Percentiles rank a stretch among this genome's conserved stretches.
phyloP scores from a whole-genome alignment of 2,797 vertebrate species.

The Typhlichthys eigenmanni region DNA sequence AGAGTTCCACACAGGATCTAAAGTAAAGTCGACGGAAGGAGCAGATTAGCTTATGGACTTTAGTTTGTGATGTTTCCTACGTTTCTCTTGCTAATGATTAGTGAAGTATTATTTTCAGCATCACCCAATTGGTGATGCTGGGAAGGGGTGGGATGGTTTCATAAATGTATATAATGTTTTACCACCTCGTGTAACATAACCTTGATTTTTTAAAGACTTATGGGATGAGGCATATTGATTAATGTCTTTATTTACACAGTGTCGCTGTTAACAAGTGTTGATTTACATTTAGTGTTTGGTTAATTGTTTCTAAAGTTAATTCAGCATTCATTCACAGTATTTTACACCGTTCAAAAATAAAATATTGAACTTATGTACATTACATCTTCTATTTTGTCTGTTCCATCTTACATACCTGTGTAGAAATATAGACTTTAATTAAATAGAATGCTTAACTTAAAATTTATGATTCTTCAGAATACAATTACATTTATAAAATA shows the following conservation, averaged over 20 bases:
- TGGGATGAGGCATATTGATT: background rate
- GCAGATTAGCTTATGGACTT: conserved; percentile 16
- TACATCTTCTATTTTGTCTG: background rate
- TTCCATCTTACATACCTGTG: conserved; percentile 21
- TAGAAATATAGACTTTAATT: too few species aligned
- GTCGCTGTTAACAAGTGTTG: conserved; percentile 32
- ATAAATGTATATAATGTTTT: too few species aligned
- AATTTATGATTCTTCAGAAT: too few species aligned
- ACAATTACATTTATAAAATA: too few species aligned
- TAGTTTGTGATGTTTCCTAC: conserved; percentile 29
- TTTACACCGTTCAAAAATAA: conserved; percentile 53
- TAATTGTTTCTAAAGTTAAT: conserved; percentile 30
- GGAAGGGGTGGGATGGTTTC: too few species aligned
- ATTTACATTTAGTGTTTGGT: conserved; percentile 44
- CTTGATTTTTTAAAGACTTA: background rate
- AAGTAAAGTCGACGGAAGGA: conserved; percentile 16
- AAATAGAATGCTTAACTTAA: too few species aligned
- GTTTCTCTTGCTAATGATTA: conserved; percentile 24
- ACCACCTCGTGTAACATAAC: too few species aligned
- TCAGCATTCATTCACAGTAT: conserved; percentile 56
- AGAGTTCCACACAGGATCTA: conserved; percentile 56
- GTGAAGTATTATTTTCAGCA: conserved; percentile 23
- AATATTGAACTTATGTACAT: conserved; percentile 21
- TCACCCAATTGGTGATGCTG: conserved; percentile 3
- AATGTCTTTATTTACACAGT: conserved; percentile 53